A percentile compares a stretch with the other conserved stretches of the same genome.
Evolutionary conservation across 1,140 invertebrate species (phyloP).

Genomic region (Drosophila nikananu): DNA sequence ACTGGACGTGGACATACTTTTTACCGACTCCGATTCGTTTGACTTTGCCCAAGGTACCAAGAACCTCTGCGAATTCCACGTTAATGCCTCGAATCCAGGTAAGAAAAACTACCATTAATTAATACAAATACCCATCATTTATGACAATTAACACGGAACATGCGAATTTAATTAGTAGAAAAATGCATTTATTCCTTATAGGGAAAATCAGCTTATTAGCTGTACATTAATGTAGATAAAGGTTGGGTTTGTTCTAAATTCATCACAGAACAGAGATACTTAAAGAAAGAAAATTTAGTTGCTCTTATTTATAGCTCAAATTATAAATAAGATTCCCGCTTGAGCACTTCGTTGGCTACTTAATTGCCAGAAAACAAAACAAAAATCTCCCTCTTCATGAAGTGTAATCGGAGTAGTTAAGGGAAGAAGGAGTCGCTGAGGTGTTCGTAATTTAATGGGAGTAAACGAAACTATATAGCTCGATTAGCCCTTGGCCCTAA

Average conservation of each 20-base stretch:
- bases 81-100: slow-evolving; percentile 88
- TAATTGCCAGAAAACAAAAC: slow-evolving; percentile 61
- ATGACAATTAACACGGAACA: slow-evolving; percentile 27
- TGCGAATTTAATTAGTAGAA: neutral
- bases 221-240: neutral
- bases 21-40: slow-evolving; percentile 92
- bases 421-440: neutral
- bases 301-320: neutral
- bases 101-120: slow-evolving; percentile 40
- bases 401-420: slow-evolving; percentile 23
- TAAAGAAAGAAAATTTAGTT: neutral
- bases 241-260: neutral
- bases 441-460: slow-evolving; percentile 13
- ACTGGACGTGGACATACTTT: slow-evolving; percentile 94
- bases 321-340: slow-evolving; percentile 44
- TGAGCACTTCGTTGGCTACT: slow-evolving; percentile 18
- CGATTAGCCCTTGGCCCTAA: slow-evolving; percentile 52
- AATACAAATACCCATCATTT: slow-evolving; percentile 33
- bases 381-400: slow-evolving; percentile 5
- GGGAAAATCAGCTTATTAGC: no score
- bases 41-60: slow-evolving; percentile 88
- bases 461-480: slow-evolving; percentile 14
- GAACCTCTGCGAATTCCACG: slow-evolving; percentile 89
- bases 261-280: neutral
- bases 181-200: neutral